Conservation (phyloP, 2,113 vertebrate genomes). For the Osmerus mordax region DNA sequence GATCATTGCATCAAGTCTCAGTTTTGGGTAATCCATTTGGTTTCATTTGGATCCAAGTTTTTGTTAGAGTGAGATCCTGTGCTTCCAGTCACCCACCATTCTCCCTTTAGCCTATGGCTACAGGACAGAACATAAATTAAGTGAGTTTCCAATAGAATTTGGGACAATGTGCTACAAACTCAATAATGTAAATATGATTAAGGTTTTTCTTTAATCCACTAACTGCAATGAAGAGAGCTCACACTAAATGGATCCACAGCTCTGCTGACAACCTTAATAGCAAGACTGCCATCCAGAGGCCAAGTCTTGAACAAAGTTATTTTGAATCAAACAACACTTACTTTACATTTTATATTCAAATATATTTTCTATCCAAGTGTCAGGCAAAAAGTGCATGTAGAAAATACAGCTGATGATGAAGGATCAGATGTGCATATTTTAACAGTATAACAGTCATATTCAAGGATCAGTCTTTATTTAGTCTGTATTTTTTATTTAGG, state of each 20-base stretch:
- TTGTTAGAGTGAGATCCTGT: conserved; percentile 4
- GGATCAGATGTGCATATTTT: too few relatives aligned
- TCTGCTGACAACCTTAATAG: conserved; percentile 25
- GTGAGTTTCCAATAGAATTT: conserved; percentile 57
- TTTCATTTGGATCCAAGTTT: background rate
- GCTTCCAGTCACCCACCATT: background rate
- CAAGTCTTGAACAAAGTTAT: background rate
- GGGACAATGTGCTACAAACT: conserved; percentile 54
- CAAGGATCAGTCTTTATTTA: too few relatives aligned
- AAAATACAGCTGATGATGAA: too few relatives aligned
- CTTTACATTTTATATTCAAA: too few relatives aligned
- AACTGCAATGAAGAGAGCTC: conserved; percentile 60
- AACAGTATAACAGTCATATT: too few relatives aligned
- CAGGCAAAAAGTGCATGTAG: too few relatives aligned
- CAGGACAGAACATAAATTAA: conserved; percentile 48
- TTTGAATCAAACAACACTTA: background rate
- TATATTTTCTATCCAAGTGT: too few relatives aligned
- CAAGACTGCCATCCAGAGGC: conserved; percentile 65
- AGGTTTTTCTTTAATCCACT: conserved; percentile 57
- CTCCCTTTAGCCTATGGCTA: conserved; percentile 30
- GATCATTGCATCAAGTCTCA: background rate
- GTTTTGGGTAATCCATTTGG: background rate
- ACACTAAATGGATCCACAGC: conserved; percentile 25
- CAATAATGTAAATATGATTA: conserved; percentile 65
- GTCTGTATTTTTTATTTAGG: too few relatives aligned